Percentiles rank a stretch among this genome's conserved stretches.
phyloP scores from a whole-genome alignment of 1,140 invertebrate species.

The Drosophila sechellia region DNA sequence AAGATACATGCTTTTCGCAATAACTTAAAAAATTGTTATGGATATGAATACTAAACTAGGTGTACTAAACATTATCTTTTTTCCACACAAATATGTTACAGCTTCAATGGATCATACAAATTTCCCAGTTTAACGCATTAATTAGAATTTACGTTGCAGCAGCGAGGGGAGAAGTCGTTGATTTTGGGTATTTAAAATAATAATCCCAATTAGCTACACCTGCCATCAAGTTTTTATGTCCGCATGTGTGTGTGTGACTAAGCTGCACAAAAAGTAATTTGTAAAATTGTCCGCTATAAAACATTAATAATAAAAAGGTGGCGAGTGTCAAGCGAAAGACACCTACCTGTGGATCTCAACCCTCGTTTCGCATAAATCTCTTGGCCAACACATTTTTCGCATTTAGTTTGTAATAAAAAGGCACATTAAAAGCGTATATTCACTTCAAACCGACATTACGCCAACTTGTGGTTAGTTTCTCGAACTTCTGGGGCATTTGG shows the following conservation, averaged over 20 bases:
- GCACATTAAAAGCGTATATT: slow-evolving; percentile 65
- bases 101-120: slow-evolving; percentile 2
- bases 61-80: neutral
- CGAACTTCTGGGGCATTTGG: neutral
- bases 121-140: slow-evolving; percentile 1
- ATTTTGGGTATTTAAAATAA: slow-evolving; percentile 69
- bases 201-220: slow-evolving; percentile 77
- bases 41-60: too few species aligned
- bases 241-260: slow-evolving; percentile 27
- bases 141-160: slow-evolving; percentile 20
- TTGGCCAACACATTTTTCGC: slow-evolving; percentile 66
- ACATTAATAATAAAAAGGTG: slow-evolving; percentile 65
- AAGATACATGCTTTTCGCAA: too few species aligned
- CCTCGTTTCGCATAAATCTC: neutral
- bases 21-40: too few species aligned
- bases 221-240: slow-evolving; percentile 68
- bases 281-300: slow-evolving; percentile 68
- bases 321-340: slow-evolving; percentile 46
- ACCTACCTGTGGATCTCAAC: slow-evolving; percentile 2
- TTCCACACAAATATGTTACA: neutral
- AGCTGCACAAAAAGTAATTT: slow-evolving; percentile 74
- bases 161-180: neutral
- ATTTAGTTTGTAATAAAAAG: slow-evolving; percentile 69
- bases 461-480: slow-evolving; percentile 17
- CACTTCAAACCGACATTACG: slow-evolving; percentile 48